These are phyloP conservation scores for Danaus plexippus DNA, from an alignment of 1,140 invertebrate genomes.

Conservation along the genomic window DNA sequence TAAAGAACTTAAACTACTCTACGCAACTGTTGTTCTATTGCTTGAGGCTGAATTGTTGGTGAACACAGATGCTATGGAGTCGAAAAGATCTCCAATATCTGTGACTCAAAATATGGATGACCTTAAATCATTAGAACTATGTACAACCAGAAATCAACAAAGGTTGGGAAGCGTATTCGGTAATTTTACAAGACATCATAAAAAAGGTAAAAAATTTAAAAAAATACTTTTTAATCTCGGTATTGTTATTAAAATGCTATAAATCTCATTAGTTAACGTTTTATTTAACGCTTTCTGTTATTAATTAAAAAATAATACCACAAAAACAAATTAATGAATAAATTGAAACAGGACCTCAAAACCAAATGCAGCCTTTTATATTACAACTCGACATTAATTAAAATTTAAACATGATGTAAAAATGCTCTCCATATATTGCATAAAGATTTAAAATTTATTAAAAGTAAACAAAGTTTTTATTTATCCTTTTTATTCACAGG, in stretches of 20 bases:
- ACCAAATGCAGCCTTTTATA: conserved; percentile 1
- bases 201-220: conserved; percentile 43
- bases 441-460: conserved; percentile 5
- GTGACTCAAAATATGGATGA: conserved; percentile 56
- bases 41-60: conserved; percentile 58
- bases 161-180: conserved; percentile 60
- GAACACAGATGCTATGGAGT: conserved; percentile 61
- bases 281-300: too few species aligned
- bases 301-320: too few species aligned
- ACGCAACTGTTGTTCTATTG: conserved; percentile 58
- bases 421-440: conserved; percentile 3
- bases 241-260: too few species aligned
- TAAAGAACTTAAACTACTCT: conserved; percentile 67
- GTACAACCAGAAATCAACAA: conserved; percentile 57
- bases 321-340: too few species aligned
- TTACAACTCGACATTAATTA: conserved; percentile 2
- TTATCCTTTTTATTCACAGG: conserved; percentile 29
- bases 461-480: background rate
- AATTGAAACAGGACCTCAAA: background rate
- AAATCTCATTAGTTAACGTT: too few species aligned
- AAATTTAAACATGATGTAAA: conserved; percentile 11
- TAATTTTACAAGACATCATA: conserved; percentile 63
- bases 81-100: conserved; percentile 56
- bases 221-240: background rate
- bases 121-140: conserved; percentile 55